Base-by-base conservation (phyloP, 2,888 invertebrate species). In the Cheilosia impressa region DNA sequence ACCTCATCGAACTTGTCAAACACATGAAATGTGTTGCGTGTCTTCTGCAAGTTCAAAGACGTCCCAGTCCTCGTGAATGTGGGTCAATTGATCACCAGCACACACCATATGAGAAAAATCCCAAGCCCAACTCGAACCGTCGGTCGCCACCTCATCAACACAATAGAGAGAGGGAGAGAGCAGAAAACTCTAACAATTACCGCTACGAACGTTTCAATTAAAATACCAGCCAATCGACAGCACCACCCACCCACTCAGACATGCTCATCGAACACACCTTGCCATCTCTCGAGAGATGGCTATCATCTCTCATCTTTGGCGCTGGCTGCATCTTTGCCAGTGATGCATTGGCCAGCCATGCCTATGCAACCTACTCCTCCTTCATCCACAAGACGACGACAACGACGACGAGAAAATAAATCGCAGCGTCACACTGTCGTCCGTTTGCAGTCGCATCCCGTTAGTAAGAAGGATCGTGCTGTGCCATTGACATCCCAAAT, bases 121-220 rank as follows among this genome's bases (percentile, higher is more conserved):
- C 22, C 17, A 24, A 38, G 50, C 47, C 38, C 53, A 31, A 65
- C 78, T 34, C 60, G 27, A 47, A 52, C 22, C 60, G 17, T 41
- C 6, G 6, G 50, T 58, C 9, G 22, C 41, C 34, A 34, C 19
- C 31, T 58, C 7, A 9, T 9, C 47, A 17, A 3, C 7, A 10
- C 34, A 10, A 13, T 22, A 75, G n/a, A 55, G 13, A 41, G 41
- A 68, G 31, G 2, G 1, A 41, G 47, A 68, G 43, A 50, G 41
- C n/a, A 22, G 60, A 73, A 75, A 75, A 62, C 60, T 43, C 62
- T 63, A 72, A 81, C 71, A 85, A 80, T 81, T 76, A 85, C 80
- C 85, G 81, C 76, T 81, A 85, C 58, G 81, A 81, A 85, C 85
- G 81, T 85, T 85, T 85, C 85, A 85, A 85, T 85, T 85, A 85